Conservation (phyloP, 2,797 vertebrate species). For the Darevskia mixta region DNA sequence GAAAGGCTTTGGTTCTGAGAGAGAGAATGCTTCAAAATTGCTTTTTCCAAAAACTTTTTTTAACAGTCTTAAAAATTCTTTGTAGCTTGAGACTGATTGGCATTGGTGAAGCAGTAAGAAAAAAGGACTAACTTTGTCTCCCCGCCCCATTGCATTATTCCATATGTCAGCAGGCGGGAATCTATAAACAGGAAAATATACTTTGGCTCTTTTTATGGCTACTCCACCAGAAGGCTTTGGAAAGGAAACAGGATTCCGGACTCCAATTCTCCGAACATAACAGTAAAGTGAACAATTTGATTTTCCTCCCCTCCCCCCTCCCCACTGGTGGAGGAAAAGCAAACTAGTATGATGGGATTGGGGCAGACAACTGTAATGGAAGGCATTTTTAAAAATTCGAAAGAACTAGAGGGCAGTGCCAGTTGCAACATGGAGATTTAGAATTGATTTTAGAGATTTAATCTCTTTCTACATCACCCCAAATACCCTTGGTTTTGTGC, state of each 20-base stretch:
- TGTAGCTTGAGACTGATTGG: neutral
- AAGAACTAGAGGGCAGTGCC: neutral
- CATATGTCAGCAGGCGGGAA: constrained; percentile 2
- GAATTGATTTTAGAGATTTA: neutral
- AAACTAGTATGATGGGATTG: neutral
- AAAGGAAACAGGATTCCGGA: neutral
- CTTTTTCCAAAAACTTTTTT: neutral
- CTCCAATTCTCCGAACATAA: neutral
- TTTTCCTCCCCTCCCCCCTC: neutral
- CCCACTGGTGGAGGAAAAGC: neutral
- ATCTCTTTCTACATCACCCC: neutral
- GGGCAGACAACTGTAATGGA: neutral
- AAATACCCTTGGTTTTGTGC: neutral
- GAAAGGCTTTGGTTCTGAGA: neutral
- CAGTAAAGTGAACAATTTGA: neutral
- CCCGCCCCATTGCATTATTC: neutral
- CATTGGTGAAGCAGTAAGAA: neutral
- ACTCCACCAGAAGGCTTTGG: neutral
- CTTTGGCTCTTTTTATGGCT: neutral
- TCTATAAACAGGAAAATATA: constrained; percentile 15
- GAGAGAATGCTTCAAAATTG: neutral
- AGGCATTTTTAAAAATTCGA: neutral
- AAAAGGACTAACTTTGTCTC: neutral
- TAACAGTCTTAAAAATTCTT: neutral
- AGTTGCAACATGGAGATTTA: neutral